Conservation (phyloP, 2,888 invertebrate species). For the Pogonocherus hispidulus region DNA sequence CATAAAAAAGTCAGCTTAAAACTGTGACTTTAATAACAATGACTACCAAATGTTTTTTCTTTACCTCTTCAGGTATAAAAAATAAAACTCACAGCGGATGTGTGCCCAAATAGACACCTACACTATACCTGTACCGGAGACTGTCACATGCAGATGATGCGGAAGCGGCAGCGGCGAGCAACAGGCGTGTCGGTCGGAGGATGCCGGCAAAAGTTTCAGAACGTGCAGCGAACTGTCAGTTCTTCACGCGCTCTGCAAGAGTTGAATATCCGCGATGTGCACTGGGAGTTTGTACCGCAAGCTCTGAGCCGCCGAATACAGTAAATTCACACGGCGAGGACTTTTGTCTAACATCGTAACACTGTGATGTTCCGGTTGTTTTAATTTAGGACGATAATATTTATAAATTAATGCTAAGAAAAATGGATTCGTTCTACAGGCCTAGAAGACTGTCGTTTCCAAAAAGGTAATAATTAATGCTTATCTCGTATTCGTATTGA, state of each 20-base stretch:
- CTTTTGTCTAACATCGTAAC: not conserved
- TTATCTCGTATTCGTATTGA: too few species aligned
- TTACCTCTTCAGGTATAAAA: too few species aligned
- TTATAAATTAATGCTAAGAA: slow-evolving; percentile 14
- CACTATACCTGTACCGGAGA: not conserved
- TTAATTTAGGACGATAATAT: not conserved
- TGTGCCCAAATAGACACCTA: not conserved
- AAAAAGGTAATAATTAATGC: slow-evolving; percentile 48
- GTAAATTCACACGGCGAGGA: slow-evolving; percentile 1
- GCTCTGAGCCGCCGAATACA: slow-evolving; percentile 21
- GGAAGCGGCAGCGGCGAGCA: slow-evolving; percentile 49
- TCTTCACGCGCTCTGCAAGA: slow-evolving; percentile 48
- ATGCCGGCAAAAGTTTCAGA: slow-evolving; percentile 51
- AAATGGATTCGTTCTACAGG: slow-evolving; percentile 53
- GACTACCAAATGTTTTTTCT: too few species aligned
- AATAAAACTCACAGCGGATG: too few species aligned
- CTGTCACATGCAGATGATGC: slow-evolving; percentile 30
- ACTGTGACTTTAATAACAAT: too few species aligned
- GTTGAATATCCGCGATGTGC: slow-evolving; percentile 37
- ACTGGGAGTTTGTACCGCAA: slow-evolving; percentile 15
- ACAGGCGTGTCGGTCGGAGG: slow-evolving; percentile 62
- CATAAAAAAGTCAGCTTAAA: too few species aligned
- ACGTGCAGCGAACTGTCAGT: slow-evolving; percentile 51
- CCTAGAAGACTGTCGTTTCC: slow-evolving; percentile 50
- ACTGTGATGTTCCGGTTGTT: slow-evolving; percentile 32